These are phyloP conservation scores for Trichonephila clavata DNA, from an alignment of 1,140 invertebrate genomes.

Conservation along the genomic window DNA sequence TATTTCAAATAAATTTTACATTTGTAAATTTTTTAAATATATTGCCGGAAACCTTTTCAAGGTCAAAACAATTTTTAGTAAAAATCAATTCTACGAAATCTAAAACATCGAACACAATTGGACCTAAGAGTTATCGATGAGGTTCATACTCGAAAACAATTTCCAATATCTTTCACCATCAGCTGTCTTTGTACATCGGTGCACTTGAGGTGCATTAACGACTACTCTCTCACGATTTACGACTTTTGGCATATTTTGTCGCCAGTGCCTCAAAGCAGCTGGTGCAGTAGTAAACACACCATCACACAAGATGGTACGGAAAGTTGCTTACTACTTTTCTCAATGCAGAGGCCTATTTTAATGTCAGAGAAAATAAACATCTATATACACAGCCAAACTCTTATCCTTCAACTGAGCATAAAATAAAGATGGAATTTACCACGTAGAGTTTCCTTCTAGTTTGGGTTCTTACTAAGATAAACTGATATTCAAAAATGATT, in stretches of 20 bases:
- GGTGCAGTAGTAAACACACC: slow-evolving; percentile 5
- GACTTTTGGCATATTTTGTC: neutral
- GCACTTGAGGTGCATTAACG: slow-evolving; percentile 21
- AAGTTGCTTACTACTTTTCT: neutral
- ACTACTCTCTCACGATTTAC: slow-evolving; percentile 8
- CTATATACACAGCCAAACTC: neutral
- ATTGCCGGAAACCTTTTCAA: too few relatives aligned
- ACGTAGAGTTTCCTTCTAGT: too few relatives aligned
- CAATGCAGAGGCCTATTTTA: neutral
- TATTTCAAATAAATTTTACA: too few relatives aligned
- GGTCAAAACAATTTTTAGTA: too few relatives aligned
- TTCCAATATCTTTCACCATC: neutral
- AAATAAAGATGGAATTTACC: too few relatives aligned
- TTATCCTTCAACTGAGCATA: too few relatives aligned
- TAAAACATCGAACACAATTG: neutral
- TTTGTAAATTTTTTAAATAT: too few relatives aligned
- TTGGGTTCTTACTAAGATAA: too few relatives aligned
- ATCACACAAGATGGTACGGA: neutral
- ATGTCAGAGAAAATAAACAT: neutral
- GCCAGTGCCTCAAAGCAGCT: neutral
- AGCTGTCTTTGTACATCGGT: neutral
- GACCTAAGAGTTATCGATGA: neutral
- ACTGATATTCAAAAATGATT: too few relatives aligned
- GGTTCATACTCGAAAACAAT: neutral
- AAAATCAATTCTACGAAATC: too few relatives aligned